Evolutionary conservation across 1,140 invertebrate species (phyloP), one percentile per base, ranked within the genome.

Genomic region (Zaprionus kolodkinae): DNA sequence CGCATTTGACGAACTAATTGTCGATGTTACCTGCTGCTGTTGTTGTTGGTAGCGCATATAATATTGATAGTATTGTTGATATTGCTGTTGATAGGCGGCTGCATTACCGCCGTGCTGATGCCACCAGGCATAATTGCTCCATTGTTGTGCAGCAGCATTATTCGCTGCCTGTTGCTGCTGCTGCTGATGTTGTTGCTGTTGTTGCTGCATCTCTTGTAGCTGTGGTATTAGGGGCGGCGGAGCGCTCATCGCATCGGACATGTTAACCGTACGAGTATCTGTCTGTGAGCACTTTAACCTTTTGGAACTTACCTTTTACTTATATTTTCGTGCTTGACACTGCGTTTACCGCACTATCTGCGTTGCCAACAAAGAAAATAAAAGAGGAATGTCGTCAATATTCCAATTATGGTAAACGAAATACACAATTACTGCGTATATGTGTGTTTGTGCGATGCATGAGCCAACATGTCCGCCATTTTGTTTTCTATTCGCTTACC

Each of bases 131-230:
- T 77, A 89, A 57, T 85, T 90, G 33, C 45, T 79, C 89, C 89
- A 91, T 61, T 82, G 79, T 48, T 91, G 89, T 25, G 73, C 76
- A 13, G 66, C 60, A 0, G 68, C 57, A 45, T 84, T 40, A 40
- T 68, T 80, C 3, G 43, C 62, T 12, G 72, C 40, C 6, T 78
- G 78, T 66, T 91, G 81, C 64, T 91, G 85, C 55, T 84, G 81
- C 67, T 91, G 86, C 10, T 82, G 82, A 12, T 70, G 67, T 54
- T 72, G 69, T 25, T 82, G 78, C 15, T 87, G 81, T 30, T 84
- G 83, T 56, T 91, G 90, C 59, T 92, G 91, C 91, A 92, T 92
- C 64, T 92, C 91, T 71, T 92, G 83, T 59, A 92, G 79, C 74
- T 92, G 91, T 9, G 91, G 91, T 77, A 92, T 91, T 30, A 92